Conservation (phyloP, 2,113 vertebrate genomes). For the Damaliscus lunatus region DNA sequence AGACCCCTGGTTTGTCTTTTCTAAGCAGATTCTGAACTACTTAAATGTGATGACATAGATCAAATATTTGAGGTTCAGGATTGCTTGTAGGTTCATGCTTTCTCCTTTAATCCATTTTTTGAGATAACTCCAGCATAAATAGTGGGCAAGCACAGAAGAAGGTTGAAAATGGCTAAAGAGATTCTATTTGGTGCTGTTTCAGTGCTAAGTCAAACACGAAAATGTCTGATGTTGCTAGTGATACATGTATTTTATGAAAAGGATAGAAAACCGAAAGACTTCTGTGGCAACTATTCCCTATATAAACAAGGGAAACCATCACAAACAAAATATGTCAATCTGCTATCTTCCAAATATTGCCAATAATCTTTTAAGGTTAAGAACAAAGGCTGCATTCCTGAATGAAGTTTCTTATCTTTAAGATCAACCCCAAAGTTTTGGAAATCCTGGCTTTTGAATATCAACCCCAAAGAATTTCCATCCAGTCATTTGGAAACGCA, state of each 20-base stretch:
- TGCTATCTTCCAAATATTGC: constrained; percentile 29
- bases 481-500: constrained; percentile 1
- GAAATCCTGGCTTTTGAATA: constrained; percentile 41
- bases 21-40: constrained; percentile 50
- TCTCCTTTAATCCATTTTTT: constrained; percentile 59
- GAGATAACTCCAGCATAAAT: constrained; percentile 68
- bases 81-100: constrained; percentile 55
- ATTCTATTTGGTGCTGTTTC: constrained; percentile 19
- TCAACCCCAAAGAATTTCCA: constrained; percentile 38
- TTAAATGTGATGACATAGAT: constrained; percentile 64
- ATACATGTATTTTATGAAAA: constrained; percentile 45
- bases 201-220: constrained; percentile 48
- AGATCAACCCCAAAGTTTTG: constrained; percentile 31
- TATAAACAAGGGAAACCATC: constrained; percentile 32
- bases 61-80: constrained; percentile 70
- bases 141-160: constrained; percentile 23
- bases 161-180: constrained; percentile 4
- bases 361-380: constrained; percentile 26
- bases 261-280: constrained; percentile 49
- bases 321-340: constrained; percentile 19
- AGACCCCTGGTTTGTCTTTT: constrained; percentile 35
- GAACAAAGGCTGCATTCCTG: constrained; percentile 54
- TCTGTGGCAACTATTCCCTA: not conserved
- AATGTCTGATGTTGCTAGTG: constrained; percentile 43
- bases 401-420: constrained; percentile 64